Base-by-base conservation (phyloP, 2,888 invertebrate species). In the Nomada fabriciana region DNA sequence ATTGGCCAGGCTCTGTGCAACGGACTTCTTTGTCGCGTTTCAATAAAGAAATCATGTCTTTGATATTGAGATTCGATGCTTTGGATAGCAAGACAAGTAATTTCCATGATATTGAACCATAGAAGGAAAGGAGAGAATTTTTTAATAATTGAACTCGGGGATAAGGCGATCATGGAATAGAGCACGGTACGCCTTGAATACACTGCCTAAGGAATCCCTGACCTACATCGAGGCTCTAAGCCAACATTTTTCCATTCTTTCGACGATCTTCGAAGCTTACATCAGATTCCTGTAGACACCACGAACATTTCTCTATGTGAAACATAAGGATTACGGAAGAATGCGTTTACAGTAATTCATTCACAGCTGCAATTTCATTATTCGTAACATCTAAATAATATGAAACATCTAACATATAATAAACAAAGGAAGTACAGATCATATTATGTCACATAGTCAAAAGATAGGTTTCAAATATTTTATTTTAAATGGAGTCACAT, bases 121-220 rank as follows among this genome's bases (percentile, higher is more conserved):
- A 76, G 79, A 69, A 79, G 76, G 72, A 75, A 84, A 82, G 83
- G 86, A 83, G 85, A 84, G 91, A 91, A 91, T 91, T 91, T 91
- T 90, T 91, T 91, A 91, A 91, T 91, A 91, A 91, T 86, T 88
- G 87, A 75, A 76, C 75, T 43, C 42, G 43, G 55, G 65, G 70
- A 80, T 82, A 80, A 86, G 77, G 81, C 82, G 77, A 69, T 79
- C 80, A 69, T 23, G 60, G 81, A 84, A 87, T 85, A 81, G 80
- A 86, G 78, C 73, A 71, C 61, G 83, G 82, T 83, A 88, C 88
- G 85, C 87, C 82, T 76, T 80, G 83, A 86, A 89, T 86, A 89
- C 86, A 86, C 81, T 84, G 80, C 81, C 85, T 82, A 78, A 86
- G 87, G 87, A 89, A 89, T 90, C 84, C 76, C 72, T 86, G 89